Conservation (phyloP, 1,140 invertebrate genomes). For the Cyclargus thomasi region DNA sequence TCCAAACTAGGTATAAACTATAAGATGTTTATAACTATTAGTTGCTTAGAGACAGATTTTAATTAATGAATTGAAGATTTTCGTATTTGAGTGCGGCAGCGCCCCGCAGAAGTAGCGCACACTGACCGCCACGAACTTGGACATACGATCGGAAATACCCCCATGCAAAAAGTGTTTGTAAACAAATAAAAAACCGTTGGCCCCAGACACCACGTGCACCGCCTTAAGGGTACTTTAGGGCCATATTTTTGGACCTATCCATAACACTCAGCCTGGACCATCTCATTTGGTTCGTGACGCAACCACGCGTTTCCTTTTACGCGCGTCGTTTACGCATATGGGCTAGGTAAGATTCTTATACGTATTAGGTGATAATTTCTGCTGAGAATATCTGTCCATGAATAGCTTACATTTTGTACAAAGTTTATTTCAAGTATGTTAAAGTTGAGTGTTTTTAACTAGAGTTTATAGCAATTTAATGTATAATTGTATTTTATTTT, state of each 20-base stretch:
- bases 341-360: neutral
- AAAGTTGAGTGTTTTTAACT: too few relatives aligned
- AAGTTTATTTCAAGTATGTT: too few relatives aligned
- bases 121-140: neutral
- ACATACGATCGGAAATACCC: neutral
- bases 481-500: too few relatives aligned
- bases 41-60: too few relatives aligned
- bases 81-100: too few relatives aligned
- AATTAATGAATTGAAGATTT: too few relatives aligned
- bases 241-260: constrained; percentile 15
- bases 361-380: constrained; percentile 8
- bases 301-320: constrained; percentile 24
- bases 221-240: constrained; percentile 11
- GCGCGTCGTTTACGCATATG: constrained; percentile 18
- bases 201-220: constrained; percentile 10
- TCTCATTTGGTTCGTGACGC: constrained; percentile 17
- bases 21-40: too few relatives aligned
- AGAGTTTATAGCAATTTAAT: too few relatives aligned
- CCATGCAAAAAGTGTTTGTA: neutral
- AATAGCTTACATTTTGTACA: too few relatives aligned
- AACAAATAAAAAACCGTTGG: neutral
- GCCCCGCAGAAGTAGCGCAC: neutral
- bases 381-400: neutral
- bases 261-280: neutral
- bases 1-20: too few relatives aligned